phyloP scores from a whole-genome alignment of 2,888 invertebrate genomes.

The Theretra japonica region DNA sequence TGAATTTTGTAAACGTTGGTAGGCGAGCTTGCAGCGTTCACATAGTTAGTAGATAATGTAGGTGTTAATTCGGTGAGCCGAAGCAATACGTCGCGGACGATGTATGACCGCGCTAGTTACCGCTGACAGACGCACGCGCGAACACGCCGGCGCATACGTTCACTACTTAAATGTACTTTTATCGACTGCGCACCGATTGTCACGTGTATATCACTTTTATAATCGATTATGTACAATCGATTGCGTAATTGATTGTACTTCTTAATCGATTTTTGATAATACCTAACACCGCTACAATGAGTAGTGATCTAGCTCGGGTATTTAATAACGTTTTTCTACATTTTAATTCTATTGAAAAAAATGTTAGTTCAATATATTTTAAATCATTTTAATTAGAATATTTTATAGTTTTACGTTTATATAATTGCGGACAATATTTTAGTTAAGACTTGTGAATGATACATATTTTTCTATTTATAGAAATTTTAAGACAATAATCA shows the following conservation, averaged over 20 bases:
- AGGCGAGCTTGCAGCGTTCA: conserved; percentile 81
- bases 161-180: conserved; percentile 48
- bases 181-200: conserved; percentile 5
- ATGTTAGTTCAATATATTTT: too few relatives aligned
- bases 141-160: conserved; percentile 51
- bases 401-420: too few relatives aligned
- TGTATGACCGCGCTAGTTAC: conserved; percentile 67
- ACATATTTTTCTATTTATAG: too few relatives aligned
- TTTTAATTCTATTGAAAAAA: too few relatives aligned
- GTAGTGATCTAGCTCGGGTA: neutral
- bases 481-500: too few relatives aligned
- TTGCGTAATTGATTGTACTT: neutral
- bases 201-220: conserved; percentile 2
- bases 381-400: too few relatives aligned
- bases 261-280: neutral
- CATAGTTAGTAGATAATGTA: conserved; percentile 52
- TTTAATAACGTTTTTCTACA: neutral
- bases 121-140: conserved; percentile 40
- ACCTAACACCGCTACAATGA: neutral
- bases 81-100: conserved; percentile 42
- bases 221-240: neutral
- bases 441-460: too few relatives aligned
- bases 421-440: too few relatives aligned
- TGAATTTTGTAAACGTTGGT: conserved; percentile 59
- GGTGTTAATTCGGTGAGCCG: conserved; percentile 48